Percentiles rank a stretch among this genome's conserved stretches.
Evolutionary conservation across 2,888 invertebrate species (phyloP).

Genomic region (Globia sparganii): DNA sequence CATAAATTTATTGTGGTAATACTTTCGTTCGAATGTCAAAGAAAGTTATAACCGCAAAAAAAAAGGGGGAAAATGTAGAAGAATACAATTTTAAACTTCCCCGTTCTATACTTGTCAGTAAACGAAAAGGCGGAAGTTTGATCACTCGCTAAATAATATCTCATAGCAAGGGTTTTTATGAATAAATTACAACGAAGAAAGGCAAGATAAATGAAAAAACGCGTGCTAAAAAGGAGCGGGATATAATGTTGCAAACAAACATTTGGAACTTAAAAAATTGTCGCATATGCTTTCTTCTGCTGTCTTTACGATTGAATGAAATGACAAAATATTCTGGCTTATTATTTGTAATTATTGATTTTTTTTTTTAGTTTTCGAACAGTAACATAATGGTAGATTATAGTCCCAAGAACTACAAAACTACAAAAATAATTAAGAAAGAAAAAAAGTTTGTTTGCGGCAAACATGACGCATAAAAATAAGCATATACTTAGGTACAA

Average conservation of each 20-base stretch:
- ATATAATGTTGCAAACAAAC: neutral
- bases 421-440: too few relatives aligned
- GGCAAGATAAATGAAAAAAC: neutral
- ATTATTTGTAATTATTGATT: neutral
- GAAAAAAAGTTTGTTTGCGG: too few relatives aligned
- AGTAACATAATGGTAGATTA: too few relatives aligned
- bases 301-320: neutral
- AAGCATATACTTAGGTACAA: too few relatives aligned
- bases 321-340: neutral
- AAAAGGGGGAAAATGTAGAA: constrained; percentile 25
- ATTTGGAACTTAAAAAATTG: neutral
- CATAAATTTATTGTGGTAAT: constrained; percentile 9
- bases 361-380: too few relatives aligned
- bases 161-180: neutral
- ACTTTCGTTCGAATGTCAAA: constrained; percentile 8
- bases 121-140: constrained; percentile 43
- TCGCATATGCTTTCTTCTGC: neutral
- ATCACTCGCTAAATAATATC: constrained; percentile 35
- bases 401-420: too few relatives aligned
- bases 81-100: constrained; percentile 54
- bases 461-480: too few relatives aligned
- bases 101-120: constrained; percentile 1
- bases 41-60: constrained; percentile 6
- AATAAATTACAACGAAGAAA: neutral
- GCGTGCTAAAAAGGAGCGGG: neutral